Evolutionary conservation across 2,888 invertebrate genomes (phyloP), one percentile per base, ranked within the genome.

Genomic region (Antheraea assamensis): DNA sequence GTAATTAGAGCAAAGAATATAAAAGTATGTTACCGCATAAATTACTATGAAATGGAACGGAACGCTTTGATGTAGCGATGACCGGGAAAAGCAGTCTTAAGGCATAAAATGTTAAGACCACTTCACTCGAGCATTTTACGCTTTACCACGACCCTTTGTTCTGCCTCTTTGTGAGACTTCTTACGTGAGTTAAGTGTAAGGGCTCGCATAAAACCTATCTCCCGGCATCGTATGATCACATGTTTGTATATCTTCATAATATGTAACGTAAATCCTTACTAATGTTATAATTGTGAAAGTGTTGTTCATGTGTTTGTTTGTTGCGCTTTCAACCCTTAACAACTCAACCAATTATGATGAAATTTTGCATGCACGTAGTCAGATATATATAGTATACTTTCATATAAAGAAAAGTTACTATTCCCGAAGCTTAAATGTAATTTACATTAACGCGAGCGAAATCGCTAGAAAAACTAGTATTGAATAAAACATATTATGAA

Each of bases 71-170:
- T 35, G 68, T 68, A 8, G 68, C 35, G 31, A 35, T 35, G 24
- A 68, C 68, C 13, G 30, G 15, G 52, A 72, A 72, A 52, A 24
- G 10, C 31, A 31, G 21, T 31, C 72, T 64, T 64, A 64, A 30
- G 15, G 5, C 30, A 30, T 64, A 19, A 64, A 30, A 30, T 30
- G 61, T 64, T 64, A 52, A 72, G 47, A 68, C 24, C 72, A 52
- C 30, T 72, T 42, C 19, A 49, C n/a, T 35, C 8, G 71, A 71
- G 71, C 27, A 35, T 58, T 31, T 31, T 58, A 55, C 61, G 58
- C 55, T 71, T 71, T 71, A 52, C 58, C 30, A 21, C 58, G 35
- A 10, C 7, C 55, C 71, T 35, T 71, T 71, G 71, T 71, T 52
- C 71, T 5, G 52, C n/a, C 35, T 19, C 71, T 71, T 19, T 49